Conservation (phyloP, 2,797 vertebrate genomes). For the Dendrocincla tyrannina region DNA sequence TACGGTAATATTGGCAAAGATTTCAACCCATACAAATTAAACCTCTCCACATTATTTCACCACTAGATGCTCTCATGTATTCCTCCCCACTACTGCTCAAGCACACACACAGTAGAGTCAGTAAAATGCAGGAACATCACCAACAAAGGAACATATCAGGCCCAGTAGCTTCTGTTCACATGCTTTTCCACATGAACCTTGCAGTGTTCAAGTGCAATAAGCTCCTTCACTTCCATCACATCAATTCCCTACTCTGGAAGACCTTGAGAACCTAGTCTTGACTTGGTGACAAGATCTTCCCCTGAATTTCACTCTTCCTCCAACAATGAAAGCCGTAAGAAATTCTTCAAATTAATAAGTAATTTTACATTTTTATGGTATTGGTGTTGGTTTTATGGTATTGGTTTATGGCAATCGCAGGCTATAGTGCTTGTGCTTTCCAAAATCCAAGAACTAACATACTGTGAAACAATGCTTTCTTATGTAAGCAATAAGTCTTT, state of each 20-base stretch:
- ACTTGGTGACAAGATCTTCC: not conserved
- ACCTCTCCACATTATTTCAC: not conserved
- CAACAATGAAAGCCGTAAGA: not conserved
- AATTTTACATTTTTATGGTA: not conserved
- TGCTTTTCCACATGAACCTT: not conserved
- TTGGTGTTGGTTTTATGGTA: not conserved
- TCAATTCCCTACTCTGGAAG: not conserved
- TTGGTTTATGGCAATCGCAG: not conserved
- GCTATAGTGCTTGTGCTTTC: not conserved
- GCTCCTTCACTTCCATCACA: not conserved
- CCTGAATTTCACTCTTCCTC: not conserved
- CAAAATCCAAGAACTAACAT: not conserved
- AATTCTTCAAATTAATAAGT: not conserved
- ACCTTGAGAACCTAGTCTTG: not conserved
- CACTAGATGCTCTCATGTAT: not conserved
- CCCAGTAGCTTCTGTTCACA: not conserved
- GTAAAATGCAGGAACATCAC: not conserved
- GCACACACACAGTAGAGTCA: not conserved
- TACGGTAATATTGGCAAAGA: not conserved
- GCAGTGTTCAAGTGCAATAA: not conserved
- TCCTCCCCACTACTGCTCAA: not conserved
- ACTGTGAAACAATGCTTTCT: not conserved
- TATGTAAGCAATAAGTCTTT: not conserved
- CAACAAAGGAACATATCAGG: not conserved
- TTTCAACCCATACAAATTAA: not conserved